Percentiles rank a stretch among this genome's conserved stretches.
phyloP scores from a whole-genome alignment of 2,888 invertebrate genomes.

The Zhuqinia jingwanae region DNA sequence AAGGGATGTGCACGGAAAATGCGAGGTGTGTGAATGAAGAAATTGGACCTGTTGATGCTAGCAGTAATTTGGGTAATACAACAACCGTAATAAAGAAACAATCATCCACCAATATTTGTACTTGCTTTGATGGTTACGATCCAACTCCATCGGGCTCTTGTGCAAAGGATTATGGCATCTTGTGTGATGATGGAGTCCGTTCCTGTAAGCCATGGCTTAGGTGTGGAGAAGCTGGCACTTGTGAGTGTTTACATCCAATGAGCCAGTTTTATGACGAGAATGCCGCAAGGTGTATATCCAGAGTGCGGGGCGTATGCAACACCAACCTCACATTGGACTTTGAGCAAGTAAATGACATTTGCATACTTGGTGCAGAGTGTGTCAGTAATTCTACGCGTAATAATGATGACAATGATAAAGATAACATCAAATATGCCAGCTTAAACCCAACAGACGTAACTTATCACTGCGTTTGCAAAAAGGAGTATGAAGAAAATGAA shows the following conservation, averaged over 20 bases:
- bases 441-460: neutral
- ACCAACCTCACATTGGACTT: neutral
- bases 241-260: constrained; percentile 33
- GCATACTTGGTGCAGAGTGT: constrained; percentile 22
- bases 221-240: constrained; percentile 47
- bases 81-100: neutral
- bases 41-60: neutral
- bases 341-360: neutral
- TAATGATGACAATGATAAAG: neutral
- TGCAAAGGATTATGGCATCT: constrained; percentile 40
- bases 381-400: neutral
- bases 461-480: constrained; percentile 11
- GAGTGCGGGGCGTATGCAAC: neutral
- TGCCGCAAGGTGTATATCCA: neutral
- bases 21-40: constrained; percentile 18
- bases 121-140: constrained; percentile 25
- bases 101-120: constrained; percentile 14
- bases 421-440: too few relatives aligned
- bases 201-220: constrained; percentile 40
- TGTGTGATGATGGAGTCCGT: constrained; percentile 22
- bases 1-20: constrained; percentile 7
- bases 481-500: constrained; percentile 1
- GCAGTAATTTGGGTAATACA: neutral
- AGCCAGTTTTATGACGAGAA: constrained; percentile 8
- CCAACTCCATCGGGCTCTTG: constrained; percentile 44